These are phyloP conservation scores for Crepidodera aurea DNA, from an alignment of 2,888 invertebrate species.

Conservation along the genomic window DNA sequence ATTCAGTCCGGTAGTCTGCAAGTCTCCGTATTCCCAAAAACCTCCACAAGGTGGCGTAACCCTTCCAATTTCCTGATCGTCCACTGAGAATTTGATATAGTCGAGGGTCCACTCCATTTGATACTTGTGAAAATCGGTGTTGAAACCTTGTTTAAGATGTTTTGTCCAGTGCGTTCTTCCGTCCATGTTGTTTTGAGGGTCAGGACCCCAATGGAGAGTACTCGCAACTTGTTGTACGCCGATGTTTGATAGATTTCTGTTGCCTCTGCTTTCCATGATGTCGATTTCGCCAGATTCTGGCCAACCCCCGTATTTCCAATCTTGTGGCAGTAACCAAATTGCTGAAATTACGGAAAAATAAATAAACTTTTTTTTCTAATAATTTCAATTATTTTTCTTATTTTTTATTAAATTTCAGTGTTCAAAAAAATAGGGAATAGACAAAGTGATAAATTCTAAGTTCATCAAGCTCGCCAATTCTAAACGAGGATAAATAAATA, in stretches of 20 bases:
- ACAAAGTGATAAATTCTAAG: too few species aligned
- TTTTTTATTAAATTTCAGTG: too few species aligned
- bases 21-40: conserved; percentile 72
- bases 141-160: conserved; percentile 64
- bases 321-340: conserved; percentile 74
- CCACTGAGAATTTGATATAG: conserved; percentile 63
- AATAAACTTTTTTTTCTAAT: too few species aligned
- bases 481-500: too few species aligned
- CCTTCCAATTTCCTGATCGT: conserved; percentile 65
- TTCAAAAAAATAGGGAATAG: too few species aligned
- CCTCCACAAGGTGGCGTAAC: conserved; percentile 66
- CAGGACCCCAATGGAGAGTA: conserved; percentile 75
- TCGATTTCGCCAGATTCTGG: conserved; percentile 79
- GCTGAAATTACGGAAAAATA: conserved; percentile 63
- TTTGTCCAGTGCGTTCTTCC: conserved; percentile 63
- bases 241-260: conserved; percentile 62
- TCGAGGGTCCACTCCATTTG: conserved; percentile 73
- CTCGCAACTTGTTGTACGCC: conserved; percentile 68
- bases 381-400: too few species aligned
- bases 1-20: conserved; percentile 62
- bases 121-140: conserved; percentile 70
- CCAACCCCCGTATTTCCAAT: conserved; percentile 73
- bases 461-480: too few species aligned
- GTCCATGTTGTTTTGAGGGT: conserved; percentile 62
- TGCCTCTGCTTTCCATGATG: conserved; percentile 73